Conservation (phyloP, 1,140 invertebrate species). For the Drosophila pseudoananassae region DNA sequence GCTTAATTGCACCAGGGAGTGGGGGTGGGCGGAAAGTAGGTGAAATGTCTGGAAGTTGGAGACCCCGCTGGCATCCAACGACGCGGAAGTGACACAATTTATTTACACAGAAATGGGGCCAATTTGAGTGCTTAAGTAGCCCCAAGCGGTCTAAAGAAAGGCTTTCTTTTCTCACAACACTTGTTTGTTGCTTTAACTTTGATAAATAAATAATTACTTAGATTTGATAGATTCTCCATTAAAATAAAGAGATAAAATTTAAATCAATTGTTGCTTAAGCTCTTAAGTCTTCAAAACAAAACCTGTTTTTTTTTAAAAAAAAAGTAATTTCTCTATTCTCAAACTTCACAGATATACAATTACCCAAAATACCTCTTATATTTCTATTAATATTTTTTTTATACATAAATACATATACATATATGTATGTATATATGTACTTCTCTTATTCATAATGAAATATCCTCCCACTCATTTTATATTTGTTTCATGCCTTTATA, state of each 20-base stretch:
- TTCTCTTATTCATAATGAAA: too few relatives aligned
- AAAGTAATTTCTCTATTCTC: too few relatives aligned
- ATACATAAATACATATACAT: too few relatives aligned
- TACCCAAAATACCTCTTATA: background rate
- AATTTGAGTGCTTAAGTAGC: conserved; percentile 32
- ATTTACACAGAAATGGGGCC: conserved; percentile 51
- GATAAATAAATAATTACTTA: background rate
- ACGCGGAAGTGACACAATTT: conserved; percentile 74
- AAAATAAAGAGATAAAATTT: background rate
- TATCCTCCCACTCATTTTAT: too few relatives aligned
- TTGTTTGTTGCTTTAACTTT: background rate
- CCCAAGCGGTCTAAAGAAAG: background rate
- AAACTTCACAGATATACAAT: background rate
- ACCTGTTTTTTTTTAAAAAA: background rate
- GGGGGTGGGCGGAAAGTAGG: background rate
- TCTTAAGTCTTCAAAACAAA: background rate
- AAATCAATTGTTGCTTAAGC: background rate
- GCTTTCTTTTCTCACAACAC: background rate
- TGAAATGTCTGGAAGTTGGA: conserved; percentile 4
- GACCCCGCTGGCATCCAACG: conserved; percentile 23
- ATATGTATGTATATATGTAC: too few relatives aligned
- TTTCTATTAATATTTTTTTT: background rate
- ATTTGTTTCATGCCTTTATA: too few relatives aligned
- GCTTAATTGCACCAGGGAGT: conserved; percentile 63
- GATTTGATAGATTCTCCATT: background rate